Base-by-base conservation (phyloP, 2,888 invertebrate genomes). In the Limnephilus auricula region DNA sequence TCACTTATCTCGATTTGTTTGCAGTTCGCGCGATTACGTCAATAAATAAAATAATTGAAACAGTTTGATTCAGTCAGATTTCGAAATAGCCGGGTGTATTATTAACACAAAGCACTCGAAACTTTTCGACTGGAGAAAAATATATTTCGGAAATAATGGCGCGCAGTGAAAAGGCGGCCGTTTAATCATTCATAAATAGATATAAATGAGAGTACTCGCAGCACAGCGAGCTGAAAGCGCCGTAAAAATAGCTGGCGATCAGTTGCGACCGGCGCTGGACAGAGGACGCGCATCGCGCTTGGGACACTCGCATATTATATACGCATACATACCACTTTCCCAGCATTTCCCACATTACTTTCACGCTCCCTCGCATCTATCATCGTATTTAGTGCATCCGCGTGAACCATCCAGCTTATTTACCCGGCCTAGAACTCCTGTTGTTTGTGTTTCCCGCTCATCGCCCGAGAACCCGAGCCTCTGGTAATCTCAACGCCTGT, bases 201-300 rank as follows among this genome's bases (percentile, higher is more conserved):
- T 88, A 87, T 89, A 88, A 89, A 79, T 89, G 89, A 89, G 91
- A 30, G 88, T 82, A 89, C 83, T 86, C 85, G 88, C 89, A 82
- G 79, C 82, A 65, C 83, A 89, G 79, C 85, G 85, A 31, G 85
- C 45, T 25, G 80, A 40, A 50, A 82, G 18, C 90, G 88, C 82
- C 83, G 88, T 90, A 91, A 93, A 93, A 93, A 93, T 92, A 92
- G 86, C 90, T 90, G 87, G 90, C 90, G 92, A 92, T 84, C 90
- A 84, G 91, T 90, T 82, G 91, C 89, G 92, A 90, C 91, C 90
- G 89, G 89, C 90, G 91, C 91, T 65, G 89, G 84, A 89, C 89
- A 83, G 92, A 90, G 91, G 92, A 92, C 92, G 92, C 90, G 79
- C 89, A 89, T 37, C 50, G 32, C 79, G 79, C 79, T n/a, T 25